phyloP scores from a whole-genome alignment of 1,140 invertebrate species.

The Littorina saxatilis region DNA sequence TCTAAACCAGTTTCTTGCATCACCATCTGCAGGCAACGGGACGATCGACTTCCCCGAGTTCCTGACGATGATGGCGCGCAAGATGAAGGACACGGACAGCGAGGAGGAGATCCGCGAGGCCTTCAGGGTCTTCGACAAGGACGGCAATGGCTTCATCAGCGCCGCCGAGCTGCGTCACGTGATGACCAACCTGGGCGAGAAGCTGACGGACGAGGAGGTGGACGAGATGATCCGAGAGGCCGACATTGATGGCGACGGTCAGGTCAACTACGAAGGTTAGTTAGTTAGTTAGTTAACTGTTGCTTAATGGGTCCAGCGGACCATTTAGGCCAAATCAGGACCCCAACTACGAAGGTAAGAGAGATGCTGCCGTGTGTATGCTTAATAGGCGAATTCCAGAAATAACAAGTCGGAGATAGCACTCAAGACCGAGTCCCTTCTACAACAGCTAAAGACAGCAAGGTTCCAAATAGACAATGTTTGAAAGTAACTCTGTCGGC shows the following conservation, averaged over 20 bases:
- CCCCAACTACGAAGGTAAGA: background rate
- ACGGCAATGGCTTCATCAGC: slow-evolving; percentile 89
- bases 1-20: background rate
- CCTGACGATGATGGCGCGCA: slow-evolving; percentile 95
- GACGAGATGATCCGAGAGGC: slow-evolving; percentile 96
- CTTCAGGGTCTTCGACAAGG: slow-evolving; percentile 98
- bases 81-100: slow-evolving; percentile 99
- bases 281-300: background rate
- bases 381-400: background rate
- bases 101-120: slow-evolving; percentile 99
- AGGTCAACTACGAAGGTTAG: slow-evolving; percentile 64
- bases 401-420: background rate
- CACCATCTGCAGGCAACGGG: slow-evolving; percentile 89
- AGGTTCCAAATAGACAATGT: too few species aligned
- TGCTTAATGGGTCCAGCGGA: too few species aligned
- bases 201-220: slow-evolving; percentile 91
- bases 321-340: background rate
- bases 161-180: slow-evolving; percentile 77
- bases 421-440: background rate
- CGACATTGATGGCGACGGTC: slow-evolving; percentile 87
- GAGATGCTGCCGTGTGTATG: background rate
- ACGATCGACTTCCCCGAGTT: slow-evolving; percentile 95
- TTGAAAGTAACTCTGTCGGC: too few species aligned
- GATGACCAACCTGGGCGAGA: slow-evolving; percentile 94
- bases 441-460: too few species aligned